Evolutionary conservation across 2,797 vertebrate genomes (phyloP), one percentile per base, ranked within the genome.

Genomic region (Parotocinclus haroldoi): DNA sequence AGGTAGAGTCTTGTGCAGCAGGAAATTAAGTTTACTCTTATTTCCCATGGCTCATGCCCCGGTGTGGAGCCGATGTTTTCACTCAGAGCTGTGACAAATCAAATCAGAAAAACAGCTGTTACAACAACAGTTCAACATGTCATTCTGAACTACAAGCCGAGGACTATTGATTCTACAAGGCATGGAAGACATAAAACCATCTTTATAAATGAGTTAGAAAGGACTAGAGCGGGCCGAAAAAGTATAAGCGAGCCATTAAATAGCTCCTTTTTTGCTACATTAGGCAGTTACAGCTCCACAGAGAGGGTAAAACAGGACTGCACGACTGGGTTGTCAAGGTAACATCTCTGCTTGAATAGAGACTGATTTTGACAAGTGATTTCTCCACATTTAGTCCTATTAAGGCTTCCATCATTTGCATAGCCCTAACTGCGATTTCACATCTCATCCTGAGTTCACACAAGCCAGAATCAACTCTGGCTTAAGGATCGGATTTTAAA

Each of bases 191-290:
- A 54, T 58, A 38, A 67, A 63, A 72, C 55, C 65, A 46, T 45
- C 50, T 69, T 76, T 71, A 60, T 61, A 10, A 36, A 45, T 42
- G 49, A 39, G 40, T 37, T 44, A 63, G 75, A 61, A 53, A 66
- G 51, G 11, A 19, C 27, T 2, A 27, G 27, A 27, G 27, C 5
- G 5, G 27, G 27, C 27, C 36, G 27, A 69, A 72, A 50, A 60
- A 61, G 73, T 74, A 46, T 16, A 14, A 83, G 84, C 71, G 74
- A 87, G 74, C 80, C 63, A 65, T 77, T 82, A 85, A 85, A 85
- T 81, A 80, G 76, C 79, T 62, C 76, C 77, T 79, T 89, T 89
- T 76, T 78, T 63, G 74, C 84, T 80, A 88, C 85, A 88, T 89
- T 89, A 88, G 79, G 71, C 78, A 78, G 79, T 82, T 78, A 78